Conservation (phyloP, 2,113 vertebrate genomes). For the Carassius auratus region DNA sequence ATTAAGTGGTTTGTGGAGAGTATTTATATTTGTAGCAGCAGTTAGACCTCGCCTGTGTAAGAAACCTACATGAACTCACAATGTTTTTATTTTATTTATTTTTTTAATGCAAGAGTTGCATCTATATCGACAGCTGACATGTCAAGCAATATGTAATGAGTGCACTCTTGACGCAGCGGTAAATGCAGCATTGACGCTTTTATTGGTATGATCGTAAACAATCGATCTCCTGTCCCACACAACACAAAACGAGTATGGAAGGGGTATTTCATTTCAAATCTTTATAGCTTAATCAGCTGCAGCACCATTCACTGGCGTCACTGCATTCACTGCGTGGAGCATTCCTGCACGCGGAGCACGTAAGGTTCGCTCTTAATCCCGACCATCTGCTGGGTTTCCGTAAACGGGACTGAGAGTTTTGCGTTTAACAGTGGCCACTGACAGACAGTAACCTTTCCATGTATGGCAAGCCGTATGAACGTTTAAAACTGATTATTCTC, state of each 20-base stretch:
- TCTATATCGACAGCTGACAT: neutral
- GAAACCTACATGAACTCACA: too few species aligned
- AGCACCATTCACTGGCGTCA: neutral
- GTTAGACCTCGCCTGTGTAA: too few species aligned
- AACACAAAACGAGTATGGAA: slow-evolving; percentile 13
- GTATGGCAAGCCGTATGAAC: neutral
- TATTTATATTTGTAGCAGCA: neutral
- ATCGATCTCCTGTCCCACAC: slow-evolving; percentile 28
- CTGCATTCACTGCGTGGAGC: neutral
- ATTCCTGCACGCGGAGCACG: neutral
- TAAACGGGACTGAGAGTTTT: neutral
- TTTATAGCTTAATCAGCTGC: slow-evolving; percentile 10
- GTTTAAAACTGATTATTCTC: neutral
- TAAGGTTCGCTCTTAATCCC: slow-evolving; percentile 9
- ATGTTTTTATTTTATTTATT: too few species aligned
- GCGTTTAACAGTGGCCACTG: neutral
- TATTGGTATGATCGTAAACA: slow-evolving; percentile 16
- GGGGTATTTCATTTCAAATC: neutral
- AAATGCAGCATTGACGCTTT: neutral
- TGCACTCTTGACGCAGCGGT: neutral
- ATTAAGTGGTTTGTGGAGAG: neutral
- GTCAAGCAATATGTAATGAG: slow-evolving; percentile 14
- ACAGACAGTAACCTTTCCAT: neutral
- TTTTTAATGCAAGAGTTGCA: neutral
- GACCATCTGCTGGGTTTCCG: slow-evolving; percentile 24